phyloP scores from a whole-genome alignment of 2,888 invertebrate genomes.

The Nomada flava region DNA sequence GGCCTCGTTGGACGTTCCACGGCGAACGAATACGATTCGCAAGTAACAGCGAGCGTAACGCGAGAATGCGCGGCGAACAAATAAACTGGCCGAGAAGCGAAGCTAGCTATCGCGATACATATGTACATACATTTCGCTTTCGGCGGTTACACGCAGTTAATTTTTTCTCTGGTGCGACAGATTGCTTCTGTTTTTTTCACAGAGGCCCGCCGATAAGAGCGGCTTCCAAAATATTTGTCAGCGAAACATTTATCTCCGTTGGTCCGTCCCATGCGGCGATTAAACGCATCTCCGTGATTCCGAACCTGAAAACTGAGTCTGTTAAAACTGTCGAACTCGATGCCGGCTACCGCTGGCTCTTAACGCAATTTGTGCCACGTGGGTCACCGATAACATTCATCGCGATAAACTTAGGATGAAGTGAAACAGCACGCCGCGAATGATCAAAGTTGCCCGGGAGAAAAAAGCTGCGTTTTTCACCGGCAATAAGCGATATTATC shows the following conservation, averaged over 20 bases:
- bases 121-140: neutral
- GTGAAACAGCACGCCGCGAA: too few species aligned
- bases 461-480: too few species aligned
- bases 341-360: neutral
- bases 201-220: neutral
- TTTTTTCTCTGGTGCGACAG: neutral
- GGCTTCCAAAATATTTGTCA: conserved; percentile 20
- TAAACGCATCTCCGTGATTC: neutral
- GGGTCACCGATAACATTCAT: neutral
- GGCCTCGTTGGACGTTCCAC: neutral
- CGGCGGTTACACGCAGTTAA: too few species aligned
- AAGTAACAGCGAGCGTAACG: neutral
- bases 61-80: neutral
- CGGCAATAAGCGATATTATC: too few species aligned
- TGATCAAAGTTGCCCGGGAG: too few species aligned
- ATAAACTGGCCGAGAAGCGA: neutral
- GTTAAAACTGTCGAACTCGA: conserved; percentile 1
- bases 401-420: neutral
- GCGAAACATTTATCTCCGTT: neutral
- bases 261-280: neutral
- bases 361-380: neutral
- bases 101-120: neutral
- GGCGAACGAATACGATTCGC: neutral
- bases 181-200: neutral
- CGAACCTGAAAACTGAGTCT: conserved; percentile 6